phyloP scores from a whole-genome alignment of 2,113 vertebrate species.

The Zingel zingel region DNA sequence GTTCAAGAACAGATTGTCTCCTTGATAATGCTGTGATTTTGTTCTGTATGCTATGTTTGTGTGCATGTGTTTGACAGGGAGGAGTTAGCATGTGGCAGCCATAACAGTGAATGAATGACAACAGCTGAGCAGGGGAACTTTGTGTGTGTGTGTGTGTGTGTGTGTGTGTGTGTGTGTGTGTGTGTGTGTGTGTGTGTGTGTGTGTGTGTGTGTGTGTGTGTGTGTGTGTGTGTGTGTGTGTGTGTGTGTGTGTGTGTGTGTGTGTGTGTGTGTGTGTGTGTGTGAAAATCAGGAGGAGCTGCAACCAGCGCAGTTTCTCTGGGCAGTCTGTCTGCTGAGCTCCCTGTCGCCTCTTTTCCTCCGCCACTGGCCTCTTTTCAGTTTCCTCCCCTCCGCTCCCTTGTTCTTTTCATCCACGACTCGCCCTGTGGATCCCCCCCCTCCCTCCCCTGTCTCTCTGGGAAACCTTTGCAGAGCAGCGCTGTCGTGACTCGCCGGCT shows the following conservation, averaged over 20 bases:
- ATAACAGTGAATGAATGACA: constrained; percentile 81
- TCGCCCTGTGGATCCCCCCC: constrained; percentile 47
- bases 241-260: constrained; percentile 34
- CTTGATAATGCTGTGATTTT: constrained; percentile 14
- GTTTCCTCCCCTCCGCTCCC: constrained; percentile 38
- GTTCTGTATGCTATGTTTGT: constrained; percentile 22
- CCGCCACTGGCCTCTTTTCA: constrained; percentile 56
- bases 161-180: constrained; percentile 38
- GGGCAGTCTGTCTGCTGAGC: constrained; percentile 52
- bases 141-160: constrained; percentile 41
- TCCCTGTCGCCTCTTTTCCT: constrained; percentile 63
- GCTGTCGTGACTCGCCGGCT: constrained; percentile 72
- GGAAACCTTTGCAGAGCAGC: constrained; percentile 42
- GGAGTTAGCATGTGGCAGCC: constrained; percentile 45
- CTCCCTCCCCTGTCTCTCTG: constrained; percentile 9
- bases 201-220: constrained; percentile 27
- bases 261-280: constrained; percentile 32
- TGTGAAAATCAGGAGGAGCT: constrained; percentile 69
- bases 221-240: constrained; percentile 45
- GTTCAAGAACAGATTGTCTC: constrained; percentile 29
- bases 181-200: too few species aligned
- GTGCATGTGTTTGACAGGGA: constrained; percentile 28
- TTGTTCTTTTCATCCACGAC: constrained; percentile 36
- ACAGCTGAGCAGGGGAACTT: constrained; percentile 86
- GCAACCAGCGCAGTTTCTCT: constrained; percentile 75